Base-by-base conservation (phyloP, 2,888 invertebrate species). In the Mythimna vitellina region DNA sequence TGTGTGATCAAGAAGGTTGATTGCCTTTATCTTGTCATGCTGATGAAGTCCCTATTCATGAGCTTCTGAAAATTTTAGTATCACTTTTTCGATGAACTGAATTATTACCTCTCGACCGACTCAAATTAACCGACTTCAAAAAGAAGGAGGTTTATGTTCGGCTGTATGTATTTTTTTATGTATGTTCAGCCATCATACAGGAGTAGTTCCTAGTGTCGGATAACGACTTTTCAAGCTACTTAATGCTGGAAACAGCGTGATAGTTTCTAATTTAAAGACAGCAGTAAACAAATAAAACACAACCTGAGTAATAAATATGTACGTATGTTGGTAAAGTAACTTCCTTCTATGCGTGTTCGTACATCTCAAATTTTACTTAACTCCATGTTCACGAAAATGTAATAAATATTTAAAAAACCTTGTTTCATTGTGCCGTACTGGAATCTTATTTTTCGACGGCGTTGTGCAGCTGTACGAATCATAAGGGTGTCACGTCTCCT, bases 401-500 rank as follows among this genome's bases (percentile, higher is more conserved):
- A 77, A 85, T 80, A 78, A 80, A 83, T 84, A 85, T 86, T 84
- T 86, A 74, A 88, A 86, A 88, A 86, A 80, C 76, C 77, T 81
- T 82, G 86, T 84, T 87, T 84, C 85, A 87, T 84, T 88, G 85
- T 86, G 75, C 82, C 82, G 74, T 88, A 80, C 85, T 85, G 82
- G 86, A 86, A 87, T 89, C 89, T 90, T 91, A 91, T 91, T 91
- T 93, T 91, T 90, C 89, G 88, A 89, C 84, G 86, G 86, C 88
- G 64, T 85, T 89, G 88, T 90, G 89, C 92, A 92, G 92, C 93
- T 91, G 91, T 89, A 89, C 83, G 89, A 88, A 90, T 92, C 91
- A 90, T 92, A 91, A 90, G 88, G 81, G 89, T 91, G 95, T 93
- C 95, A 92, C 88, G 83, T 89, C 76, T 78, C 80, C 87, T 94